A percentile compares a stretch with the other conserved stretches of the same genome.
Evolutionary conservation across 2,113 vertebrate genomes (phyloP).

Genomic region (Cyanistes caeruleus): DNA sequence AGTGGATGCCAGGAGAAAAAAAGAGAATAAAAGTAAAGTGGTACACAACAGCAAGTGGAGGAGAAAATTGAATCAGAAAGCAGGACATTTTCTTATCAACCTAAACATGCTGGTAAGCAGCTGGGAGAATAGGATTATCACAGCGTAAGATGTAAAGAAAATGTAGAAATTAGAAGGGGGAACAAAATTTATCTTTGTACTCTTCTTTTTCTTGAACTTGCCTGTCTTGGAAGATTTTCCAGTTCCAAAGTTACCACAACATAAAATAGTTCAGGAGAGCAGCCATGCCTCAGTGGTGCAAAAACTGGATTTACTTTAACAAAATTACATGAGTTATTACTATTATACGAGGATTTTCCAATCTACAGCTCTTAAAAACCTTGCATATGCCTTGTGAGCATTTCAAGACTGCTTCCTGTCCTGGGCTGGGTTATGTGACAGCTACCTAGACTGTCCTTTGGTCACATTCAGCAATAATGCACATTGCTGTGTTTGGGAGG

Average conservation of each 20-base stretch:
- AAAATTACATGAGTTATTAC: not conserved
- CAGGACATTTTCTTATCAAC: not conserved
- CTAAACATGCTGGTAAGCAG: not conserved
- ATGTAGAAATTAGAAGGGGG: not conserved
- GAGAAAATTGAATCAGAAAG: not conserved
- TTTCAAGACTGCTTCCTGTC: not conserved
- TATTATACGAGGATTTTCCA: not conserved
- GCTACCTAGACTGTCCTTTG: not conserved
- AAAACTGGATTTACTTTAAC: not conserved
- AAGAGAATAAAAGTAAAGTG: not conserved
- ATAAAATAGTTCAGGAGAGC: not conserved
- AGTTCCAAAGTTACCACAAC: not conserved
- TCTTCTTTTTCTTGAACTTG: not conserved
- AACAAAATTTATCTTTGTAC: not conserved
- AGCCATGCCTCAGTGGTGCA: not conserved
- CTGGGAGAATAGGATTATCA: not conserved
- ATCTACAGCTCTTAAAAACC: not conserved
- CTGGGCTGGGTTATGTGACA: not conserved
- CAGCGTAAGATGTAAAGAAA: accelerated
- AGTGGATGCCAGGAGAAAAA: not conserved
- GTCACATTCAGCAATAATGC: not conserved
- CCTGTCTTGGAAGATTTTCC: not conserved
- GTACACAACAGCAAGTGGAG: not conserved
- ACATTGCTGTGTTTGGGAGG: not conserved
- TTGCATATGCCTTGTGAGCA: not conserved